Percentiles rank a stretch among this genome's conserved stretches.
phyloP scores from a whole-genome alignment of 1,140 invertebrate genomes.

The Lepidurus packardi region DNA sequence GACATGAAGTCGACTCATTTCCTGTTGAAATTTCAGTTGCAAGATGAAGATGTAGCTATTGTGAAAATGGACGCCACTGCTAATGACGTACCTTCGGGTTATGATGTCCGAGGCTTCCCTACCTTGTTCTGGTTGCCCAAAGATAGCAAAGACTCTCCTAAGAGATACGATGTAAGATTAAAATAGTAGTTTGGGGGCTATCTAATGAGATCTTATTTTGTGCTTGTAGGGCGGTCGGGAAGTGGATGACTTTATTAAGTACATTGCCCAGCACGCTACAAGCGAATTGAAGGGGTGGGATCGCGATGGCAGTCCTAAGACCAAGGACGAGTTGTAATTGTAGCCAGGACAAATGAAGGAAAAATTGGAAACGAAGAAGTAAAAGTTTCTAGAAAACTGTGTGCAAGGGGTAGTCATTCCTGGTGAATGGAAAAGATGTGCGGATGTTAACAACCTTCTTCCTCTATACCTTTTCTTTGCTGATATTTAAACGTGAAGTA shows the following conservation, averaged over 20 bases:
- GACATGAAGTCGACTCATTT: neutral
- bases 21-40: conserved; percentile 52
- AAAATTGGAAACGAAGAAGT: neutral
- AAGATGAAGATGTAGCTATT: conserved; percentile 82
- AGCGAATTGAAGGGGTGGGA: conserved; percentile 81
- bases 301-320: conserved; percentile 68
- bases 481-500: neutral
- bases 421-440: neutral
- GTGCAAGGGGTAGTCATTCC: neutral
- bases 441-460: neutral
- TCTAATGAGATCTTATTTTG: conserved; percentile 21
- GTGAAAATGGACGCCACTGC: conserved; percentile 98
- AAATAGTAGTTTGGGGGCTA: conserved; percentile 26
- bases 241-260: conserved; percentile 92
- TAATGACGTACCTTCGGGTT: conserved; percentile 91
- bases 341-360: neutral
- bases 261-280: conserved; percentile 87
- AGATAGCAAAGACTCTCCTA: conserved; percentile 68
- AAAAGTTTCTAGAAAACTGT: conserved; percentile 12
- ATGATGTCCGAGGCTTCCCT: conserved; percentile 93
- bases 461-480: neutral
- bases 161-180: conserved; percentile 74
- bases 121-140: conserved; percentile 94
- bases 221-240: conserved; percentile 76
- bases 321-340: conserved; percentile 60